Conservation (phyloP, 2,797 vertebrate genomes). For the Acanthurus tractus region DNA sequence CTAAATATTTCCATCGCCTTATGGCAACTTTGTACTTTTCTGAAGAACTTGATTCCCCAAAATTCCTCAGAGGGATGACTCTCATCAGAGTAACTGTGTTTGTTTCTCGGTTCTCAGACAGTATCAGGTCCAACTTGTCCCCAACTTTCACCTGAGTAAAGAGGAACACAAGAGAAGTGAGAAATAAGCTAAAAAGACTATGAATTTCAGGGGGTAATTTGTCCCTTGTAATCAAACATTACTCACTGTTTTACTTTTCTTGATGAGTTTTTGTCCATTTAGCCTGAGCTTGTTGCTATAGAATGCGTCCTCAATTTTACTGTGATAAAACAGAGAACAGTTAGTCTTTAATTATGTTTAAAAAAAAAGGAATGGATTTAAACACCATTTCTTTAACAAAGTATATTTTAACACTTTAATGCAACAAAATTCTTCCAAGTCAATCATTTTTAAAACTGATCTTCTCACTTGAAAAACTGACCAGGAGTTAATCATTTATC, state of each 20-base stretch:
- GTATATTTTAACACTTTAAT: neutral
- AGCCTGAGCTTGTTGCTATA: slow-evolving; percentile 92
- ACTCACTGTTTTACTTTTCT: slow-evolving; percentile 96
- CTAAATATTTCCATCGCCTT: slow-evolving; percentile 91
- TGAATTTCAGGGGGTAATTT: no score
- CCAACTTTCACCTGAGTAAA: slow-evolving; percentile 91
- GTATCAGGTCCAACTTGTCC: slow-evolving; percentile 91
- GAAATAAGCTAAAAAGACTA: neutral
- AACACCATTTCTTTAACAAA: no score
- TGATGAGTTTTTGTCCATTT: slow-evolving; percentile 94
- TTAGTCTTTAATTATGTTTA: neutral
- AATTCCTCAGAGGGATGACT: slow-evolving; percentile 87
- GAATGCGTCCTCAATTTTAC: slow-evolving; percentile 96
- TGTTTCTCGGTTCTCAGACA: slow-evolving; percentile 88
- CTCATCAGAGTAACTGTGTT: slow-evolving; percentile 91
- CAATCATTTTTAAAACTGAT: neutral
- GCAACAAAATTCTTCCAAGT: neutral
- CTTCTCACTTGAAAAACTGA: neutral
- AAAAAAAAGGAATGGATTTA: no score
- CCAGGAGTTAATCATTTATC: no score
- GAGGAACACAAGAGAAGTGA: neutral
- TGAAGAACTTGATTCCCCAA: slow-evolving; percentile 82
- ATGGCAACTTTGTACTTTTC: slow-evolving; percentile 90
- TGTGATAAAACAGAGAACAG: slow-evolving; percentile 65
- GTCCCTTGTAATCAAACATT: neutral